Conservation (phyloP, 2,797 vertebrate genomes). For the Emys orbicularis region DNA sequence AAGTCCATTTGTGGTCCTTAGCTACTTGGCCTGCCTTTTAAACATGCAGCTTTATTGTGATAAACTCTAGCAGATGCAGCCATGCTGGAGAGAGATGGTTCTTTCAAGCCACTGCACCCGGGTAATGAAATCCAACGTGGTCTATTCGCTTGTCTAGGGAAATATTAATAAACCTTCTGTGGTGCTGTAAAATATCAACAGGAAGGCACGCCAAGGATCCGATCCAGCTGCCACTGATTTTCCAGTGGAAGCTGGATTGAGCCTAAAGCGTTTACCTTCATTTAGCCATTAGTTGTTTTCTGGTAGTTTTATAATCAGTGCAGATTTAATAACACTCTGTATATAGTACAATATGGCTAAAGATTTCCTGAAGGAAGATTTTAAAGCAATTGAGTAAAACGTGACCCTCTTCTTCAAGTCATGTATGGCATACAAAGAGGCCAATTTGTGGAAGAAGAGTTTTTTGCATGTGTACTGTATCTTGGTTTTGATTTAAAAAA, state of each 20-base stretch:
- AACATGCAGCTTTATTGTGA: not conserved
- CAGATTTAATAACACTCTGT: not conserved
- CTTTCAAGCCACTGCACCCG: not conserved
- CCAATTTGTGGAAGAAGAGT: not conserved
- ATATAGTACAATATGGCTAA: not conserved
- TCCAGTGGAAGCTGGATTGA: conserved; percentile 14
- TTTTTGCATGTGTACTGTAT: not conserved
- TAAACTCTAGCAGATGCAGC: not conserved
- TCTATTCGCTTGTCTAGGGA: not conserved
- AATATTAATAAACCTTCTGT: not conserved
- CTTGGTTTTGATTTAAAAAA: not conserved
- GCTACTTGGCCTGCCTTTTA: conserved; percentile 26
- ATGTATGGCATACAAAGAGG: not conserved
- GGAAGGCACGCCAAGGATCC: not conserved
- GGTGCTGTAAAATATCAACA: not conserved
- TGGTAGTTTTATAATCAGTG: not conserved
- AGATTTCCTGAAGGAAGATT: not conserved
- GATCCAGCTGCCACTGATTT: not conserved
- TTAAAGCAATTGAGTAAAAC: conserved; percentile 6
- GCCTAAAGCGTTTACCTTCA: not conserved
- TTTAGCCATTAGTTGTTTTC: conserved; percentile 14
- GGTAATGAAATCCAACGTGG: not conserved
- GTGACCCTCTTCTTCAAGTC: conserved; percentile 11
- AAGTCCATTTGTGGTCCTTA: not conserved
- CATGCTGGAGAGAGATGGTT: not conserved